phyloP scores from a whole-genome alignment of 2,888 invertebrate genomes.

The Apoderus coryli region DNA sequence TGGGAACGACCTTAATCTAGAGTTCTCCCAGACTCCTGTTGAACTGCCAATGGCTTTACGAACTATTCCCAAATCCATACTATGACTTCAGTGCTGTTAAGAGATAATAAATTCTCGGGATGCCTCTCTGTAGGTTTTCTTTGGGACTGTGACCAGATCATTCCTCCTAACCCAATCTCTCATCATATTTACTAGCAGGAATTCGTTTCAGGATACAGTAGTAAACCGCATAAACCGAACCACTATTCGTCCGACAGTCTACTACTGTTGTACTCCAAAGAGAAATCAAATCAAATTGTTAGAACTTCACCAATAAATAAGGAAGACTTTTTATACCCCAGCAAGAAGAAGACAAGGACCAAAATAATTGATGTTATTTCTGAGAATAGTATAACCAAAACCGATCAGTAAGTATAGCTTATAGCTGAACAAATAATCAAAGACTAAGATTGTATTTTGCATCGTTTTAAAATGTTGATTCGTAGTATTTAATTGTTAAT shows the following conservation, averaged over 20 bases:
- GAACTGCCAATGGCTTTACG: too few relatives aligned
- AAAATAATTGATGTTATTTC: conserved; percentile 15
- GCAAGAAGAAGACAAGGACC: conserved; percentile 18
- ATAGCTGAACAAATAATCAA: not conserved
- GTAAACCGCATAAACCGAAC: conserved; percentile 11
- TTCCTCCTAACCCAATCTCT: too few relatives aligned
- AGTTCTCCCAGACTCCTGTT: too few relatives aligned
- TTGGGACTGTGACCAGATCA: too few relatives aligned
- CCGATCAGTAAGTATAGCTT: conserved; percentile 12
- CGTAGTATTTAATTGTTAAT: too few relatives aligned
- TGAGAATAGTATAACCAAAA: conserved; percentile 16
- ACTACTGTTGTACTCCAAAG: conserved; percentile 17
- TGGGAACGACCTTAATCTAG: too few relatives aligned
- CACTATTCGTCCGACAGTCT: conserved; percentile 18
- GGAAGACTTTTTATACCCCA: conserved; percentile 20
- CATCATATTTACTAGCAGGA: not conserved
- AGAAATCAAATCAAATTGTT: conserved; percentile 13
- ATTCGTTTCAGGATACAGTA: conserved; percentile 10
- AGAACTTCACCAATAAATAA: conserved; percentile 16
- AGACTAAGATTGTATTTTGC: conserved; percentile 12
- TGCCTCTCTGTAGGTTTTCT: too few relatives aligned
- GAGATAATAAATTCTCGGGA: too few relatives aligned
- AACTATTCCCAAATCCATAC: too few relatives aligned
- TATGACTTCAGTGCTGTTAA: too few relatives aligned
- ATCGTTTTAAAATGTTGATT: too few relatives aligned